These are phyloP conservation scores for Tuberolachnus salignus DNA, from an alignment of 2,888 invertebrate species.

Conservation along the genomic window DNA sequence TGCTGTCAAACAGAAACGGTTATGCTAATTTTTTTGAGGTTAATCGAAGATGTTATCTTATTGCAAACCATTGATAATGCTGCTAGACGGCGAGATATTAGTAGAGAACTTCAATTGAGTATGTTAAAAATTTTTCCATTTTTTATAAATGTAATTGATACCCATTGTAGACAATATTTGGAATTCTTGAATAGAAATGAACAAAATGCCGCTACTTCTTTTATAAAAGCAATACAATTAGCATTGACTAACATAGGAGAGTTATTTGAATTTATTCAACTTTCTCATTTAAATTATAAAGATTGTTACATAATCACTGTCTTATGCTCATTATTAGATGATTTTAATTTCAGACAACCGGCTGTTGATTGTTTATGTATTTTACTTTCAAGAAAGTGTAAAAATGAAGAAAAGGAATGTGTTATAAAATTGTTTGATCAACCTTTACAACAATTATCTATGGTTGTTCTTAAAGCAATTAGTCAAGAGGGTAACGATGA, in stretches of 20 bases:
- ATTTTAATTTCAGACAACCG: slow-evolving; percentile 48
- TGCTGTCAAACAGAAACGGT: slow-evolving; percentile 90
- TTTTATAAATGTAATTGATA: slow-evolving; percentile 79
- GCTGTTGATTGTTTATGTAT: slow-evolving; percentile 40
- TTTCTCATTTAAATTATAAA: slow-evolving; percentile 43
- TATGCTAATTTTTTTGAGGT: slow-evolving; percentile 81
- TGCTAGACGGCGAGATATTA: slow-evolving; percentile 87
- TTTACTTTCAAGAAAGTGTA: slow-evolving; percentile 48
- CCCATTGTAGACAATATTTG: slow-evolving; percentile 68
- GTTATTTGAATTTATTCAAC: slow-evolving; percentile 50
- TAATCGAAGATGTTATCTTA: slow-evolving; percentile 92
- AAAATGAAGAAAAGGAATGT: slow-evolving; percentile 50
- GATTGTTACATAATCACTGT: slow-evolving; percentile 50
- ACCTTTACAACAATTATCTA: slow-evolving; percentile 44
- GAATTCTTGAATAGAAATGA: slow-evolving; percentile 47
- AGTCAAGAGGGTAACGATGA: slow-evolving; percentile 46
- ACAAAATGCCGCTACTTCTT: slow-evolving; percentile 28
- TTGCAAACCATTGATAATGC: slow-evolving; percentile 88
- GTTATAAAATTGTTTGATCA: slow-evolving; percentile 43
- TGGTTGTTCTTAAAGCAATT: slow-evolving; percentile 40
- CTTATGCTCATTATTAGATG: slow-evolving; percentile 44
- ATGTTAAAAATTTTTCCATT: slow-evolving; percentile 89
- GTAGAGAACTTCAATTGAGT: slow-evolving; percentile 83
- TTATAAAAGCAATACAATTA: slow-evolving; percentile 33
- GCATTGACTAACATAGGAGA: slow-evolving; percentile 47